phyloP scores from a whole-genome alignment of 2,888 invertebrate species.

The Acanthacorydalis orientalis region DNA sequence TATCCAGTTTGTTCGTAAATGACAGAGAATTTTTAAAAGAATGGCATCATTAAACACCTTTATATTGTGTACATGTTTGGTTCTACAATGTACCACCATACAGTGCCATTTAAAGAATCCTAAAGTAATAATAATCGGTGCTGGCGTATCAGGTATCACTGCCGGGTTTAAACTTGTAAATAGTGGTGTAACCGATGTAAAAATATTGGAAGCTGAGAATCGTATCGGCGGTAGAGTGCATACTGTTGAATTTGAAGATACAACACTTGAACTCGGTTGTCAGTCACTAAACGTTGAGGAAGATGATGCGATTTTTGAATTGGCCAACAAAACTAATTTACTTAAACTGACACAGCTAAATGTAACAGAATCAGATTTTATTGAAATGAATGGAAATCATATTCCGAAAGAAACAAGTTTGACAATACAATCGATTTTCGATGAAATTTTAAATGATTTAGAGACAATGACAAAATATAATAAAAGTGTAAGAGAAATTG shows the following conservation, averaged over 20 bases:
- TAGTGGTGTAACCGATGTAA: conserved; percentile 25
- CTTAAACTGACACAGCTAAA: conserved; percentile 8
- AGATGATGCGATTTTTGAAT: conserved; percentile 35
- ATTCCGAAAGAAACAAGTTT: conserved; percentile 17
- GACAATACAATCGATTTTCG: conserved; percentile 14
- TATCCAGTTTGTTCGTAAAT: no score
- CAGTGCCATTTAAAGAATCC: not conserved
- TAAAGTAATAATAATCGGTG: conserved; percentile 23
- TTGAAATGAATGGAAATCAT: conserved; percentile 16
- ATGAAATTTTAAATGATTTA: conserved; percentile 14
- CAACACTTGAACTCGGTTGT: conserved; percentile 52
- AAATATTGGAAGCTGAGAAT: conserved; percentile 42
- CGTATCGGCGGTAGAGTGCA: conserved; percentile 46
- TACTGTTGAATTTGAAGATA: conserved; percentile 33
- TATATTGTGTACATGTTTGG: no score
- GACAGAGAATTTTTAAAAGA: no score
- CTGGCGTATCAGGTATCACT: conserved; percentile 25
- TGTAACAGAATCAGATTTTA: conserved; percentile 13
- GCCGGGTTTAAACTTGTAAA: conserved; percentile 20
- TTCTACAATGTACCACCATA: no score
- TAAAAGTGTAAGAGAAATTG: no score
- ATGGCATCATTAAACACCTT: no score
- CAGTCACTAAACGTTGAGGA: conserved; percentile 63
- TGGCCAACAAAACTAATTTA: conserved; percentile 29
- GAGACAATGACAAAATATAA: conserved; percentile 11